Evolutionary conservation across 2,797 vertebrate species (phyloP).

Genomic region (Urosaurus nigricauda): DNA sequence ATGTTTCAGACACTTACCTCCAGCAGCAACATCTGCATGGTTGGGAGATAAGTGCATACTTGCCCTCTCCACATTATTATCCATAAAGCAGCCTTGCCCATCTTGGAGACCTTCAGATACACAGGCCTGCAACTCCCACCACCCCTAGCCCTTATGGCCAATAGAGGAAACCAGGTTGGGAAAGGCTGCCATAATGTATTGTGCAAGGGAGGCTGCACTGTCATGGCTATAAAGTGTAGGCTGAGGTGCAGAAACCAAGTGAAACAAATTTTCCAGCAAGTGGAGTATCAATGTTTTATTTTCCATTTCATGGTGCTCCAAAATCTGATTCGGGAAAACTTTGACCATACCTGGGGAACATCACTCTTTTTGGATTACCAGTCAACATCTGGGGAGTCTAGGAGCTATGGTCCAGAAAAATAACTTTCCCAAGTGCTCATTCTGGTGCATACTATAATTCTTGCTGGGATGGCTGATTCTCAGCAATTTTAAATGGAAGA

Average conservation of each 20-base stretch:
- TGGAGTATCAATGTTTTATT: neutral
- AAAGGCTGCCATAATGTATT: neutral
- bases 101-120: neutral
- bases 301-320: neutral
- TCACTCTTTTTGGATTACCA: too few relatives aligned
- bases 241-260: neutral
- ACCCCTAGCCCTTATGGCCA: neutral
- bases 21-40: neutral
- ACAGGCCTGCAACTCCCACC: neutral
- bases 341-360: neutral
- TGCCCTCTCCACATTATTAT: neutral
- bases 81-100: neutral
- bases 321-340: neutral
- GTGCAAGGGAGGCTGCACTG: neutral
- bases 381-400: too few relatives aligned
- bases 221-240: too few relatives aligned
- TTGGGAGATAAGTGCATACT: neutral
- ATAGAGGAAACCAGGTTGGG: neutral
- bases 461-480: too few relatives aligned
- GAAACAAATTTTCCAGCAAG: neutral
- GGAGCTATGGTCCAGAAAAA: neutral
- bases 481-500: neutral
- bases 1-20: neutral
- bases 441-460: neutral
- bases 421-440: neutral